Conservation (phyloP, 2,797 vertebrate species). For the Gambelia wislizenii region DNA sequence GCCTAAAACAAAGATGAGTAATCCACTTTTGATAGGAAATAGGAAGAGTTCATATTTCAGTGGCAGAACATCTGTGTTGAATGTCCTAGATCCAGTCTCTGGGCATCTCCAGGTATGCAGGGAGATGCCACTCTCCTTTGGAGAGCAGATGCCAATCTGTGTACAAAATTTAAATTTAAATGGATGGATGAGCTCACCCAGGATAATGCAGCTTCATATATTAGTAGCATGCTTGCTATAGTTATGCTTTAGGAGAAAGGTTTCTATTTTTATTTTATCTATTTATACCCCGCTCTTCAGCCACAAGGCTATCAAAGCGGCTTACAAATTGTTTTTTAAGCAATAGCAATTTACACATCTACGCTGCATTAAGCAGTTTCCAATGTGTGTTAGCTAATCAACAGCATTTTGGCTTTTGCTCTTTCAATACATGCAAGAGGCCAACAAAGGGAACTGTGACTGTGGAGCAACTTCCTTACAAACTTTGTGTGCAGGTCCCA, state of each 20-base stretch:
- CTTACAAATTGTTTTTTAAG: too few relatives aligned
- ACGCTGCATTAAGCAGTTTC: too few relatives aligned
- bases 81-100: background rate
- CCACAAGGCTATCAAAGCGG: too few relatives aligned
- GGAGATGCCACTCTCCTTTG: too few relatives aligned
- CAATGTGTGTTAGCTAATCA: background rate
- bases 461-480: constrained; percentile 83
- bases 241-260: background rate
- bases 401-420: background rate
- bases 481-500: constrained; percentile 99
- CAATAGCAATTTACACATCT: too few relatives aligned
- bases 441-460: background rate
- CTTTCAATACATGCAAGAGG: background rate
- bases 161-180: background rate
- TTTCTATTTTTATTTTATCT: too few relatives aligned
- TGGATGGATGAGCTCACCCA: background rate
- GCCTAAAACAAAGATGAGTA: constrained; percentile 6
- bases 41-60: background rate
- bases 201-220: background rate
- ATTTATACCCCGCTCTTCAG: too few relatives aligned
- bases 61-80: too few relatives aligned
- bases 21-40: constrained; percentile 9
- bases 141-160: background rate
- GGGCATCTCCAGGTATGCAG: background rate
- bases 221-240: constrained; percentile 18